phyloP scores from a whole-genome alignment of 2,888 invertebrate species.

The Andrena minutula region DNA sequence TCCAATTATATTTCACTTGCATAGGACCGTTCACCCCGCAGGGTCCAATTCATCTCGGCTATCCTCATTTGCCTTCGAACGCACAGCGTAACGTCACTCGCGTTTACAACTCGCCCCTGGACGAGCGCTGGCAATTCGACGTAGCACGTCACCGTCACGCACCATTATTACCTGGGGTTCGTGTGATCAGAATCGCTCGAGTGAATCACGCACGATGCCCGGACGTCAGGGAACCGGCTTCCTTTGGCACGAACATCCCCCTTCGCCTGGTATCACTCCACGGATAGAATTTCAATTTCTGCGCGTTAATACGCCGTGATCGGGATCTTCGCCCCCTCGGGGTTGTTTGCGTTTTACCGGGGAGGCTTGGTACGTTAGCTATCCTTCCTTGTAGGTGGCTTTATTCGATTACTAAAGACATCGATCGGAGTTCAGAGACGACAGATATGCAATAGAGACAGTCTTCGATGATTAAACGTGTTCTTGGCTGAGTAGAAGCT shows the following conservation, averaged over 20 bases:
- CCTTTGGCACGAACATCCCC: slow-evolving; percentile 18
- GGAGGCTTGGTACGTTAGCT: background rate
- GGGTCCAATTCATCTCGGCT: background rate
- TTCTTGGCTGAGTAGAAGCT: background rate
- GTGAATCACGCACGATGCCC: slow-evolving; percentile 71
- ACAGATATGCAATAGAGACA: background rate
- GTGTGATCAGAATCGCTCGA: slow-evolving; percentile 67
- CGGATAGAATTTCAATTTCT: slow-evolving; percentile 58
- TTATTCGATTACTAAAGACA: background rate
- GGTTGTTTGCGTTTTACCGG: slow-evolving; percentile 40
- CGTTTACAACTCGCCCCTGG: slow-evolving; percentile 12
- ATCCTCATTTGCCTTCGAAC: slow-evolving; percentile 4
- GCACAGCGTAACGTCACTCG: background rate
- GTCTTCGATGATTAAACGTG: background rate
- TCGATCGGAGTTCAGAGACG: background rate
- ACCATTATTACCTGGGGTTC: slow-evolving; percentile 34
- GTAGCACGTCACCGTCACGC: slow-evolving; percentile 44
- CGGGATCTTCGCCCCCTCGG: slow-evolving; percentile 13
- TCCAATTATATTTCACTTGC: background rate
- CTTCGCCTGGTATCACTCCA: slow-evolving; percentile 6
- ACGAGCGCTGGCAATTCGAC: slow-evolving; percentile 2
- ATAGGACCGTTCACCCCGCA: background rate
- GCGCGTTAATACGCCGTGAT: slow-evolving; percentile 36
- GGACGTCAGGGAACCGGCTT: slow-evolving; percentile 46
- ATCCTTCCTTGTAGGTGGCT: slow-evolving; percentile 24